Base-by-base conservation (phyloP, 2,797 vertebrate species). In the Carapus acus region DNA sequence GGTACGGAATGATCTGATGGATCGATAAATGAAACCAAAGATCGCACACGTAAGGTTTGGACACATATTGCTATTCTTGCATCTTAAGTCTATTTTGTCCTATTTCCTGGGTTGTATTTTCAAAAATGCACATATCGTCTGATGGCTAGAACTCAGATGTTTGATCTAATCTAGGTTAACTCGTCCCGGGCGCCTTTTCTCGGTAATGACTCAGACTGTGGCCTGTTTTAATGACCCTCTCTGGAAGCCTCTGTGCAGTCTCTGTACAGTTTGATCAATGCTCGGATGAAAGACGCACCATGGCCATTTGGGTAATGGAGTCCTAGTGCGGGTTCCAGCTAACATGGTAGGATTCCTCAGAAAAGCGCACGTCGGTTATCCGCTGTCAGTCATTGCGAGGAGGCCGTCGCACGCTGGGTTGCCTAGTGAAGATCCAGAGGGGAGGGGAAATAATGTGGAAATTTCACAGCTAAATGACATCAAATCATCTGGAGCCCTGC, bases 261-360 rank as follows among this genome's bases (percentile, higher is more conserved):
- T 73, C 60, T n/a, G 66, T 64, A 49, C 22, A 40, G 49, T 58
- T 54, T 69, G 73, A 79, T 76, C 72, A 68, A 54, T 67, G 67
- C 46, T 62, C 37, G 58, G 58, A 67, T 56, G 69, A 75, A 78
- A 77, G 70, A 82, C 71, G 73, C 71, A 71, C 73, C 55, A 40
- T 3, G 4, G 52, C 41, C 57, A 44, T 73, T 75, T 75, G 64
- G 65, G 67, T 77, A 78, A 74, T 67, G 54, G 60, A 77, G 70
- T 73, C 71, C 65, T 45, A 61, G 63, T 66, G 59, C 65, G 66
- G 58, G 55, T 65, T 76, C 66, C 63, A 64, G 68, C 65, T 77
- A 76, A 81, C 74, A 67, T 58, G 46, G 67, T 62, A 58, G 64
- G 54, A 75, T 80, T 74, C 54, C 59, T 62, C 33, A 24, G 63